phyloP scores from a whole-genome alignment of 2,797 vertebrate species.

The Phoeniculus purpureus region DNA sequence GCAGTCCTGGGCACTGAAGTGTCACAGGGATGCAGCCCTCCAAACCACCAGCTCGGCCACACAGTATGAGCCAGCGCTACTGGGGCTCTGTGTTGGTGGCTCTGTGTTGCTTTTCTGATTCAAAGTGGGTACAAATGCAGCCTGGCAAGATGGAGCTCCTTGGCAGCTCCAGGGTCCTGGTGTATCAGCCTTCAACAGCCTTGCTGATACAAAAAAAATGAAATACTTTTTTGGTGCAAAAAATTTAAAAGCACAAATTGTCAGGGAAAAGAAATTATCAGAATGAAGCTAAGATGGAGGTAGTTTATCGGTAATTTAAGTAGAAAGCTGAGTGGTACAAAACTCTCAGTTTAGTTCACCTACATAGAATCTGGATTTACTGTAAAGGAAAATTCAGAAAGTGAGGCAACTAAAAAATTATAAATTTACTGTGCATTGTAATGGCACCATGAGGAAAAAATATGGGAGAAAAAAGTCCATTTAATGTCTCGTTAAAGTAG shows the following conservation, averaged over 20 bases:
- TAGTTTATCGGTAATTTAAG: neutral
- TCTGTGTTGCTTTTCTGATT: neutral
- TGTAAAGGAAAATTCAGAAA: constrained; percentile 13
- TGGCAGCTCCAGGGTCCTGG: neutral
- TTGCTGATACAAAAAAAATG: neutral
- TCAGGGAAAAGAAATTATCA: neutral
- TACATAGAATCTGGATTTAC: neutral
- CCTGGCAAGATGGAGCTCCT: neutral
- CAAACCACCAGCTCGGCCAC: accelerated
- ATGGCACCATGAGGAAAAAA: constrained; percentile 17
- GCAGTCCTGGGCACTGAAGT: neutral
- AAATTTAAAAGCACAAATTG: neutral
- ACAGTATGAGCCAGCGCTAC: accelerated
- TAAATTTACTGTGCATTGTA: neutral
- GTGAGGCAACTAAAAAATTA: neutral
- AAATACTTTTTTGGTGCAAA: accelerated
- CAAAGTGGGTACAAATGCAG: neutral
- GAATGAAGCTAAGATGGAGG: neutral
- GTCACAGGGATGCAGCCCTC: neutral
- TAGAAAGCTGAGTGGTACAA: neutral
- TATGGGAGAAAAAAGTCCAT: constrained; percentile 29
- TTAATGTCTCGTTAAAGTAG: constrained; percentile 47
- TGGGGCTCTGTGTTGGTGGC: neutral
- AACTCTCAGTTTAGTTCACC: neutral
- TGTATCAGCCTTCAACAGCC: neutral